Base-by-base conservation (phyloP, 2,797 vertebrate genomes). In the Fistularia tabacaria region DNA sequence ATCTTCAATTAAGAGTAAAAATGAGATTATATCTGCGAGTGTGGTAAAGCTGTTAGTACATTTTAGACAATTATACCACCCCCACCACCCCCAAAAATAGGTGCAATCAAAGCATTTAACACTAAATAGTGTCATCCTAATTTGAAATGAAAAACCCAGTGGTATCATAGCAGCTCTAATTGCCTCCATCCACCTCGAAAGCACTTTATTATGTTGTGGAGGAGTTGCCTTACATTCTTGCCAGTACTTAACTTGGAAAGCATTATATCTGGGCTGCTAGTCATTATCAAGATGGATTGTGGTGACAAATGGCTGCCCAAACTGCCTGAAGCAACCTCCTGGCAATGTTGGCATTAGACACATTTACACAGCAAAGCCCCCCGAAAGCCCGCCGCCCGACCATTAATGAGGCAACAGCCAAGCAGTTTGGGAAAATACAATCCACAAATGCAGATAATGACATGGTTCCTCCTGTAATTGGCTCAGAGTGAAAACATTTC, bases 401-500 rank as follows among this genome's bases (percentile, higher is more conserved):
- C 84, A 79, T 85, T 87, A 86, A 87, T 85, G 81, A 86, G 81
- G 81, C 76, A 80, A 72, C 75, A 74, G 81, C 64, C 57, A 58
- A 75, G 81, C 61, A 84, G 81, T 87, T 85, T 82, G 80, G 81
- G 79, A 79, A 87, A 84, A 82, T 61, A 79, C 72, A 82, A 85
- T 82, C 75, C 70, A 15, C 85, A 85, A 87, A 85, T 75, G 78
- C 80, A 79, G 79, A 87, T 89, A 86, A 88, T 87, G 79, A 88
- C 85, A 89, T 79, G 81, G 81, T 88, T 88, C 79, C 85, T 83
- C 71, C 80, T 77, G 80, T 87, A 87, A 87, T 86, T 85, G 87
- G 73, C 74, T 79, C 59, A 52, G 62, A 87, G 80, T 81, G 77
- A 88, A 88, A 87, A 87, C 83, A 85, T 84, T 84, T 81, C 44